These are phyloP conservation scores for Lasioglossum baleicum DNA, from an alignment of 1,140 invertebrate genomes.

Conservation along the genomic window DNA sequence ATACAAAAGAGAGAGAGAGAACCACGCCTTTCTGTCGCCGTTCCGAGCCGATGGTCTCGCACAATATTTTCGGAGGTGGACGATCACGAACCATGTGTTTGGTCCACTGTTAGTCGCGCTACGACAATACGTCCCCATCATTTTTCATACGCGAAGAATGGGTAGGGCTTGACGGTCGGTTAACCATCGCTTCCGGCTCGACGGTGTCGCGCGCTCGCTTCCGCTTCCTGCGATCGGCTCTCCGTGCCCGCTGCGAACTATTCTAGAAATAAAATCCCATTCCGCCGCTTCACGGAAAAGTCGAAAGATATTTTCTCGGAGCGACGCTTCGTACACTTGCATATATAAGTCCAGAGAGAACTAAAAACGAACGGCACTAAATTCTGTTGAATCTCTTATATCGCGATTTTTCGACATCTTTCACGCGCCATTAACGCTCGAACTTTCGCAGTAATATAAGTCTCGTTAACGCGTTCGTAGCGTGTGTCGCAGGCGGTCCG, in stretches of 20 bases:
- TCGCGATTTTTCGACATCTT: too few species aligned
- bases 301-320: too few species aligned
- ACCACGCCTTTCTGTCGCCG: conserved; percentile 51
- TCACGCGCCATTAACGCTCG: too few species aligned
- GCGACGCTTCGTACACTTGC: too few species aligned
- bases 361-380: too few species aligned
- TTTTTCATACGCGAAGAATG: conserved; percentile 70
- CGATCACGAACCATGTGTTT: conserved; percentile 16
- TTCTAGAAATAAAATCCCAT: conserved; percentile 11
- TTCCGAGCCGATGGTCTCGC: conserved; percentile 34
- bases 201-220: conserved; percentile 60
- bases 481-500: too few species aligned
- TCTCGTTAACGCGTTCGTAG: too few species aligned
- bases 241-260: conserved; percentile 28
- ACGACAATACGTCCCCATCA: conserved; percentile 46
- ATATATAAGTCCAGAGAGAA: too few species aligned
- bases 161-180: conserved; percentile 72
- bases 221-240: conserved; percentile 55
- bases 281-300: too few species aligned
- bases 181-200: conserved; percentile 69
- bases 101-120: conserved; percentile 33
- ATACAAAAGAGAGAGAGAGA: not conserved
- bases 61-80: conserved; percentile 36
- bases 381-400: too few species aligned
- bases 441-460: too few species aligned